Percentiles rank a stretch among this genome's conserved stretches.
Conservation (phyloP, 2,797 vertebrate genomes). For the Myoxocephalus aenaeus region DNA sequence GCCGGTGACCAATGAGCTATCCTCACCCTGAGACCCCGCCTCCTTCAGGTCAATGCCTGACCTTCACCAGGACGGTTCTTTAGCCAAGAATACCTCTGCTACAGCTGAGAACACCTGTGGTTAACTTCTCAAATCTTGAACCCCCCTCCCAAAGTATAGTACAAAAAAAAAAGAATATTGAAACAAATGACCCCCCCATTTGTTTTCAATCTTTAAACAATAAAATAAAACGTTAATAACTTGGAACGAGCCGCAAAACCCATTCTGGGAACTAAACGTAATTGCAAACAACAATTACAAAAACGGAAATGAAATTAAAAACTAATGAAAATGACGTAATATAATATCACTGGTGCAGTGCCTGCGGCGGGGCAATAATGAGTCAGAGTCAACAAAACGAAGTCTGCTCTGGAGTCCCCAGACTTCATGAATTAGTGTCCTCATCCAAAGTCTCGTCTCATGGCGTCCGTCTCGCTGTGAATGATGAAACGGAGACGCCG, state of each 20-base stretch:
- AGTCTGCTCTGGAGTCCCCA: too few species aligned
- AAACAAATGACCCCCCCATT: too few species aligned
- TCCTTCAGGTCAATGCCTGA: too few species aligned
- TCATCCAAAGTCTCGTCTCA: not conserved
- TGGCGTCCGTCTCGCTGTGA: not conserved
- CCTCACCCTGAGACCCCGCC: too few species aligned
- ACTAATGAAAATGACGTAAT: not conserved
- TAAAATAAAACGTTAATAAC: not conserved
- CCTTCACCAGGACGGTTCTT: too few species aligned
- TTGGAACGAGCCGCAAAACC: not conserved
- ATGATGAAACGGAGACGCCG: not conserved
- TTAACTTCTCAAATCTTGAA: too few species aligned
- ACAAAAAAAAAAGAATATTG: too few species aligned
- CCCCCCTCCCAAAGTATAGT: too few species aligned
- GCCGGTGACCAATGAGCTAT: too few species aligned
- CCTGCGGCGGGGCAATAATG: not conserved
- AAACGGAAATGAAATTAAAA: not conserved
- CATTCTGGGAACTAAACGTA: not conserved
- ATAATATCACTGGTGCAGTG: not conserved
- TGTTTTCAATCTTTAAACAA: not conserved
- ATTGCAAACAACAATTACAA: not conserved
- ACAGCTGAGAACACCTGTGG: too few species aligned
- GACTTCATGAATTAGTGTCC: not conserved
- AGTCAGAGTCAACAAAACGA: not conserved
- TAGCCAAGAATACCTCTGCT: too few species aligned